These are phyloP conservation scores for Julus scanicus DNA, from an alignment of 2,888 invertebrate species.

Conservation along the genomic window DNA sequence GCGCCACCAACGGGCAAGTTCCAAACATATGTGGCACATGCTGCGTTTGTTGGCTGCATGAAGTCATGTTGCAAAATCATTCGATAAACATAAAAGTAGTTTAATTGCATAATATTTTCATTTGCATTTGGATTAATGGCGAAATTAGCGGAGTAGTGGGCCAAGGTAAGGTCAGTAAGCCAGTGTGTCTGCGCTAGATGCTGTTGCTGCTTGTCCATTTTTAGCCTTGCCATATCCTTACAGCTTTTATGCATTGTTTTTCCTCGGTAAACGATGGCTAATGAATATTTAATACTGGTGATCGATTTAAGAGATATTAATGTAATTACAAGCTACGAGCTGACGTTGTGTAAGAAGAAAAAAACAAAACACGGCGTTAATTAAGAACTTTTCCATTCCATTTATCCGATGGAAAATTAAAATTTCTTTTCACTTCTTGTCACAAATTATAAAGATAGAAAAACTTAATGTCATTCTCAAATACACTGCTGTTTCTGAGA, in stretches of 20 bases:
- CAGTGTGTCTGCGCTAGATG: conserved; percentile 19
- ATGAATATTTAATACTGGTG: neutral
- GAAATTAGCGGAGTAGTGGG: neutral
- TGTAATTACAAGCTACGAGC: neutral
- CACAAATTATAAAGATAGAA: no score
- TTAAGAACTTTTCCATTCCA: neutral
- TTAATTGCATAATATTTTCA: conserved; percentile 26
- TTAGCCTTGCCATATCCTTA: neutral
- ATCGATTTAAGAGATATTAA: neutral
- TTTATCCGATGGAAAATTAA: no score
- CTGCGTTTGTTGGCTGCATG: no score
- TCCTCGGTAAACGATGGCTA: neutral
- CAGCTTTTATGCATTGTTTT: neutral
- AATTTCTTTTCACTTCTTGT: no score
- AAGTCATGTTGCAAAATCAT: neutral
- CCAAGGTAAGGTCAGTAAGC: conserved; percentile 14
- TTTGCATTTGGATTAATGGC: neutral
- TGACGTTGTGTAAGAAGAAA: neutral
- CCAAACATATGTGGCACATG: no score
- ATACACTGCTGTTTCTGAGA: no score
- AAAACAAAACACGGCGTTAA: neutral
- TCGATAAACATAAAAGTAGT: neutral
- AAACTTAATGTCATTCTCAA: no score
- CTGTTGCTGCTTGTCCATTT: neutral
- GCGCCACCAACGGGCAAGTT: no score